phyloP scores from a whole-genome alignment of 2,888 invertebrate species.

The Cheilosia vernalis region DNA sequence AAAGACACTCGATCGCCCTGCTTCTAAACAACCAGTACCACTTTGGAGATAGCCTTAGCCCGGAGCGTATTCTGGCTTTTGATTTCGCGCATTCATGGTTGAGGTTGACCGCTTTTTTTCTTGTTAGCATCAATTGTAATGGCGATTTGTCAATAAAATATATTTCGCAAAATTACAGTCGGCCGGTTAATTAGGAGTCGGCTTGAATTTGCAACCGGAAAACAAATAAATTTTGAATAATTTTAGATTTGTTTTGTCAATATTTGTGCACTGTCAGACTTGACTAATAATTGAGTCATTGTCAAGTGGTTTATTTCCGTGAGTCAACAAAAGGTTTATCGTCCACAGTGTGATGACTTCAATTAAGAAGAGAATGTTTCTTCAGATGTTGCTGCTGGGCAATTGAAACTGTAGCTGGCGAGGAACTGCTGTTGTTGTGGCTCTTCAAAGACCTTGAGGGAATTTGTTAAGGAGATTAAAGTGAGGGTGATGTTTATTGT shows the following conservation, averaged over 20 bases:
- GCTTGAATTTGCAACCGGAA: slow-evolving; percentile 22
- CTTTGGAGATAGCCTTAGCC: slow-evolving; percentile 29
- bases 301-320: background rate
- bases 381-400: slow-evolving; percentile 26
- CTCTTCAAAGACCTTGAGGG: slow-evolving; percentile 21
- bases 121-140: slow-evolving; percentile 18
- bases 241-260: background rate
- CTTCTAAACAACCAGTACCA: slow-evolving; percentile 7
- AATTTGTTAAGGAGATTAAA: slow-evolving; percentile 18
- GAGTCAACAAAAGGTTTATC: background rate
- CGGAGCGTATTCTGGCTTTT: slow-evolving; percentile 29
- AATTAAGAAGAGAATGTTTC: slow-evolving; percentile 24
- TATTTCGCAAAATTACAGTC: background rate
- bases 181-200: slow-evolving; percentile 14
- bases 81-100: slow-evolving; percentile 50
- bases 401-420: background rate
- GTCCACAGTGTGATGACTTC: background rate
- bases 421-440: background rate
- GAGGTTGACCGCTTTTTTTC: slow-evolving; percentile 49
- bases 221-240: background rate
- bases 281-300: slow-evolving; percentile 7
- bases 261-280: slow-evolving; percentile 5
- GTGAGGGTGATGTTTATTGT: slow-evolving; percentile 26
- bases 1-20: background rate
- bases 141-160: slow-evolving; percentile 13